These are phyloP conservation scores for Enhydra lutris DNA, from an alignment of 2,113 vertebrate genomes.

Conservation along the genomic window DNA sequence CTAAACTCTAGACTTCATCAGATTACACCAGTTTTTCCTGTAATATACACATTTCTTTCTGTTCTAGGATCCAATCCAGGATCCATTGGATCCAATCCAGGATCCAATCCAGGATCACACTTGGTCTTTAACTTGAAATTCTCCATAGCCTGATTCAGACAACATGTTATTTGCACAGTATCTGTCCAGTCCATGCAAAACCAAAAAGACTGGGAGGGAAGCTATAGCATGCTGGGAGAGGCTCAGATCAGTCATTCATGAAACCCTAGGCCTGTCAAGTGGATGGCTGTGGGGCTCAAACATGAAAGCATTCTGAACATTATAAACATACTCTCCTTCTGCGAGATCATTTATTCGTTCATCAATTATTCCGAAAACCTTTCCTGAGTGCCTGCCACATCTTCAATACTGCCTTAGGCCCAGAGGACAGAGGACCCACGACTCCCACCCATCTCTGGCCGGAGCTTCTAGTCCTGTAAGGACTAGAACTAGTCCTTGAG, in stretches of 20 bases:
- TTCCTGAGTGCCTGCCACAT: background rate
- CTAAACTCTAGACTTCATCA: background rate
- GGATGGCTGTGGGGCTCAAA: background rate
- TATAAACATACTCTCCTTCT: background rate
- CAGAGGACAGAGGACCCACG: background rate
- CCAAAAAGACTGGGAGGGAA: background rate
- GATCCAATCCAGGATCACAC: background rate
- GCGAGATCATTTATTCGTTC: background rate
- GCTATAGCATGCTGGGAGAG: rapidly evolving
- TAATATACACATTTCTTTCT: background rate
- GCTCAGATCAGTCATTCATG: background rate
- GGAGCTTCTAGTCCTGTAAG: background rate
- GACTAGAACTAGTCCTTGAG: background rate
- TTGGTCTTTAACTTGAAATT: background rate
- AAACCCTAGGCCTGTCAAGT: background rate
- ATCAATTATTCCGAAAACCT: background rate
- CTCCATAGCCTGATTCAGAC: background rate
- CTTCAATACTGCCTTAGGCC: background rate
- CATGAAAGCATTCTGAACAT: background rate
- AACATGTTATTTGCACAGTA: background rate
- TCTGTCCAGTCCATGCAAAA: background rate
- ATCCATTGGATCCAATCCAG: background rate
- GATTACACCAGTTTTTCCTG: background rate
- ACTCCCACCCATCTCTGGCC: background rate
- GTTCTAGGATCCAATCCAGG: background rate